A percentile compares a stretch with the other conserved stretches of the same genome.
These are phyloP conservation scores for Scytalopus superciliaris DNA, from an alignment of 2,113 vertebrate species.

Conservation along the genomic window DNA sequence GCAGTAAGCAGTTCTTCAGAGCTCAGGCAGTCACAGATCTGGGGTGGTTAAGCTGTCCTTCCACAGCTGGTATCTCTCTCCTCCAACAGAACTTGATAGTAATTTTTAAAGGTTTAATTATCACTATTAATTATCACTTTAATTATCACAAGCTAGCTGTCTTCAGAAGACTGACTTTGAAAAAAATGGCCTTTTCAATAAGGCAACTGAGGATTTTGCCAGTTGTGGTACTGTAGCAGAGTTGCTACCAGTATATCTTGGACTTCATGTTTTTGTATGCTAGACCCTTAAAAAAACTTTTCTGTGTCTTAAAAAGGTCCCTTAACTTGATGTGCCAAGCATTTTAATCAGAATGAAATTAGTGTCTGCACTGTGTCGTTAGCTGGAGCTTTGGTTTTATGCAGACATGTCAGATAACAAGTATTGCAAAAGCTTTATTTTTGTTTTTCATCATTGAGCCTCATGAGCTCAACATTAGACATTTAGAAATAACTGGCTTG, in stretches of 20 bases:
- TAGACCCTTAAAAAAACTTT: not conserved
- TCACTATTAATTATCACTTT: not conserved
- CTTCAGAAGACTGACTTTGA: not conserved
- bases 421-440: not conserved
- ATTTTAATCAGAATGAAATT: not conserved
- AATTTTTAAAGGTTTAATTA: not conserved
- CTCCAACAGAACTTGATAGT: not conserved
- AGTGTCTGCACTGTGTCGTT: not conserved
- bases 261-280: not conserved
- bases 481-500: not conserved
- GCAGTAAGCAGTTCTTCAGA: too few species aligned
- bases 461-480: not conserved
- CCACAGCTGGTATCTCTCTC: too few species aligned
- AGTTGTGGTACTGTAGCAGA: not conserved
- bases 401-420: not conserved
- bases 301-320: not conserved
- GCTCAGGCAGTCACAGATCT: too few species aligned
- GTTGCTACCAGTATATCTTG: not conserved
- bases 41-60: too few species aligned
- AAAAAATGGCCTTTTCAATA: not conserved
- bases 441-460: not conserved
- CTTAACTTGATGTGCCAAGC: not conserved
- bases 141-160: not conserved
- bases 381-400: not conserved
- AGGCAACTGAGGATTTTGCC: not conserved